Evolutionary conservation across 2,113 vertebrate species (phyloP), one percentile per base, ranked within the genome.

Genomic region (Lamprologus tigripictilis): DNA sequence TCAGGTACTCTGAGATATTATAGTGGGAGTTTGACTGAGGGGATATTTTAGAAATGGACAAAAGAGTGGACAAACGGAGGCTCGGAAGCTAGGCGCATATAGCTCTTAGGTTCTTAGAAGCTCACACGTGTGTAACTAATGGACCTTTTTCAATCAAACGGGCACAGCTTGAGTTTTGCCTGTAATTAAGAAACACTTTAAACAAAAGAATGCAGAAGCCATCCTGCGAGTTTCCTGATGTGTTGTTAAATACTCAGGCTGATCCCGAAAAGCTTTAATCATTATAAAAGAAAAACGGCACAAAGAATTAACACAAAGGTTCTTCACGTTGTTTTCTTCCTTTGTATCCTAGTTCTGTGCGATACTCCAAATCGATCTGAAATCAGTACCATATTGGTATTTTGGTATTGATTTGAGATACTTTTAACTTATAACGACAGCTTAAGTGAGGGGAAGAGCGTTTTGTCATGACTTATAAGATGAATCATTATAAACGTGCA

Each of bases 61-160:
- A 6, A 78, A 78, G 16, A 51, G 45, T 19, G 6, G 26, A 78
- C 45, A 51, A 78, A 78, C 10, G 0, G 45, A 33, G 26, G 26
- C 26, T 33, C 45, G 3, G 9, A 51, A 51, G 73, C 73, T 51
- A n/a, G 42, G 17, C 2, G 3, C 26, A 78, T 33, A n/a, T 33
- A 51, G 16, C 45, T 12, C 9, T 51, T 49, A 31, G 10, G 73
- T 78, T 78, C 73, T 51, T 78, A 51, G 45, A 51, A 78, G 45
- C 17, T 78, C 73, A 51, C 73, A 78, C 45, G 10, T 51, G 45
- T 51, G 73, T 51, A 51, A 78, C 73, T 78, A 78, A 78, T 33
- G 47, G 73, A 78, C 45, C 73, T 51, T 51, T 68, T 78, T 51
- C 2, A 1, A 51, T 49, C 73, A 78, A 78, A 78, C 1, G 2